These are phyloP conservation scores for Tragelaphus buxtoni DNA, from an alignment of 2,113 vertebrate species.

Conservation along the genomic window DNA sequence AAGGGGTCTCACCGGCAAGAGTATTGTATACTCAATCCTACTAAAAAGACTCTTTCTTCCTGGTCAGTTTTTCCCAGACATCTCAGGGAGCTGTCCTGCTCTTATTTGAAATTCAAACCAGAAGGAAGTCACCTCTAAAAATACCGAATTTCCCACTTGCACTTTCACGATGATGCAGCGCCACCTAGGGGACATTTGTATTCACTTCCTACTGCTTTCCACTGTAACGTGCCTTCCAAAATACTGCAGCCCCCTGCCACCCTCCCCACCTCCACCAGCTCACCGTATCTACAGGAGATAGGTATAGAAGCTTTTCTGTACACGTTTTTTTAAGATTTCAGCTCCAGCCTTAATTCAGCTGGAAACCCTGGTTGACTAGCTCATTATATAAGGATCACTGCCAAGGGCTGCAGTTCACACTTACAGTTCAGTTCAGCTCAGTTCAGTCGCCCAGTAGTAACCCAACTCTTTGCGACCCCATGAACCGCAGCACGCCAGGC, in stretches of 20 bases:
- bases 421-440: not conserved
- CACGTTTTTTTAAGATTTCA: not conserved
- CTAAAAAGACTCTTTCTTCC: conserved; percentile 53
- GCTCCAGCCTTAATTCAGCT: not conserved
- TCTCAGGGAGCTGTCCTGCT: conserved; percentile 34
- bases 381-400: not conserved
- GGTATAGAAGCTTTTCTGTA: not conserved
- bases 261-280: not conserved
- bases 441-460: not conserved
- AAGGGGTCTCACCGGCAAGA: not conserved
- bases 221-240: not conserved
- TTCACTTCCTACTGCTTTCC: not conserved
- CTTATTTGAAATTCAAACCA: conserved; percentile 66
- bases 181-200: conserved; percentile 65
- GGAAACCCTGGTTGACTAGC: not conserved
- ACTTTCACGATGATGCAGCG: conserved; percentile 47
- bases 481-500: not conserved
- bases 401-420: not conserved
- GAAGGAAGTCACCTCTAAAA: conserved; percentile 60
- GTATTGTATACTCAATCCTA: not conserved
- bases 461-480: not conserved
- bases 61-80: conserved; percentile 46
- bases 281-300: not conserved
- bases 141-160: not conserved
- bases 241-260: not conserved